phyloP scores from a whole-genome alignment of 2,797 vertebrate species.

The Hippoglossus hippoglossus region DNA sequence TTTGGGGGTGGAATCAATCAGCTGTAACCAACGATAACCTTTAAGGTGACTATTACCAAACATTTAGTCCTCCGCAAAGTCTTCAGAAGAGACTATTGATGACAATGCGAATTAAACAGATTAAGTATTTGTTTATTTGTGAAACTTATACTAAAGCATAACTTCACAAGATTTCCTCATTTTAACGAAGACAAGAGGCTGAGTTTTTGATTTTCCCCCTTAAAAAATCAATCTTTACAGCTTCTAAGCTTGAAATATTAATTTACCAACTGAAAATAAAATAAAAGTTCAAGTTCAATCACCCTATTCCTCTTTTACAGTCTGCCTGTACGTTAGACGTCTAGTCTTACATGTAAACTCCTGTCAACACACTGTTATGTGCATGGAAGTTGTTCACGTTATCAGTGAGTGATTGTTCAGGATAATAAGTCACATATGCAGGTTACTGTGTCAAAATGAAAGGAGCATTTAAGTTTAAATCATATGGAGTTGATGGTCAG shows the following conservation, averaged over 20 bases:
- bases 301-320: neutral
- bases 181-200: too few relatives aligned
- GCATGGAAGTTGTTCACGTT: neutral
- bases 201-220: too few relatives aligned
- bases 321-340: neutral
- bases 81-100: too few relatives aligned
- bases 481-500: neutral
- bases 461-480: neutral
- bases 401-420: neutral
- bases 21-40: too few relatives aligned
- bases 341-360: neutral
- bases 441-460: neutral
- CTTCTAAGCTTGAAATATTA: neutral
- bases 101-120: too few relatives aligned
- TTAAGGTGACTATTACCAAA: too few relatives aligned
- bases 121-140: too few relatives aligned
- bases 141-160: too few relatives aligned
- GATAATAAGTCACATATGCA: neutral
- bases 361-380: neutral
- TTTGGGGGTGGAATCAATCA: too few relatives aligned
- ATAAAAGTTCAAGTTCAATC: neutral
- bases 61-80: too few relatives aligned
- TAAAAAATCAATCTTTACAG: too few relatives aligned
- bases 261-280: slow-evolving; percentile 4
- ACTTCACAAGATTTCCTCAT: too few relatives aligned